These are phyloP conservation scores for Euwallacea similis DNA, from an alignment of 1,140 invertebrate species.

Conservation along the genomic window DNA sequence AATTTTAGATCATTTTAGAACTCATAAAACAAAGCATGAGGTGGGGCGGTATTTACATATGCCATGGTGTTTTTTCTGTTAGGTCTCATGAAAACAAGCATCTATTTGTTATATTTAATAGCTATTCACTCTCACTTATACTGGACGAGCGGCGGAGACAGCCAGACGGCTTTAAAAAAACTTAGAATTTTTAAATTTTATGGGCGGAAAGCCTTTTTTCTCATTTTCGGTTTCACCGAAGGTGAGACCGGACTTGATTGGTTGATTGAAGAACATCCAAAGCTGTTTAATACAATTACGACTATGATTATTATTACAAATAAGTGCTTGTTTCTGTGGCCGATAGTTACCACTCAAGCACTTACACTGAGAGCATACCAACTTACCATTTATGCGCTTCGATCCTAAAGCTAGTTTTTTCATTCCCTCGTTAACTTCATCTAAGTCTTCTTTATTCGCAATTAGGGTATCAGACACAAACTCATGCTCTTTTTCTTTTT, in stretches of 20 bases:
- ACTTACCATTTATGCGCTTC: constrained; percentile 53
- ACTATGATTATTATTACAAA: too few species aligned
- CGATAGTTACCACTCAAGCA: too few species aligned
- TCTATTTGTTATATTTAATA: neutral
- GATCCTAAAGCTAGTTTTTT: constrained; percentile 60
- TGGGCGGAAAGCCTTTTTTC: too few species aligned
- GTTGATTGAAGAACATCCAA: too few species aligned
- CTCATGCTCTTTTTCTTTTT: constrained; percentile 54
- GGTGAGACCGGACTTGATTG: too few species aligned
- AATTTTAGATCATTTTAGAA: constrained; percentile 11
- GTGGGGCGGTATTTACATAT: neutral
- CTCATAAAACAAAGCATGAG: constrained; percentile 23
- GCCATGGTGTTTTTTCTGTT: neutral
- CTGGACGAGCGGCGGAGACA: too few species aligned
- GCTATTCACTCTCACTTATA: too few species aligned
- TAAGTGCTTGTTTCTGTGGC: too few species aligned
- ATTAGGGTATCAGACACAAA: constrained; percentile 71
- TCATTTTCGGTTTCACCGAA: too few species aligned
- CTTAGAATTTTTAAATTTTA: too few species aligned
- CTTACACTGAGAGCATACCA: neutral
- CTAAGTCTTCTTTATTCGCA: constrained; percentile 63
- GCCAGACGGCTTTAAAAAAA: too few species aligned
- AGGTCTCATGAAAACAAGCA: neutral
- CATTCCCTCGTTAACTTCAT: constrained; percentile 70
- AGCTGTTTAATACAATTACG: too few species aligned